Conservation (phyloP, 23 tunicate genomes). For the Aplidium turbinatum region DNA sequence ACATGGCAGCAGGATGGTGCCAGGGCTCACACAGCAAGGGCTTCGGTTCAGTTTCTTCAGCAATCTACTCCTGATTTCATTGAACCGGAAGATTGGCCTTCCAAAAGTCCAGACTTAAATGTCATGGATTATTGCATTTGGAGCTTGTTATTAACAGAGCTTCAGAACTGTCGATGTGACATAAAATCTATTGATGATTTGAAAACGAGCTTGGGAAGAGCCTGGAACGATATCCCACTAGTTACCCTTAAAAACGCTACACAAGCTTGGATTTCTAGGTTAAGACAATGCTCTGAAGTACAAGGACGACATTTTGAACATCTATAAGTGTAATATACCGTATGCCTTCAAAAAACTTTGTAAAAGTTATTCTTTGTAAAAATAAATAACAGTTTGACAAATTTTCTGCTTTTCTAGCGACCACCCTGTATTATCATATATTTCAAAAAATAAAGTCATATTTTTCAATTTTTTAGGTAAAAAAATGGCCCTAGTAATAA, state of each 20-base stretch:
- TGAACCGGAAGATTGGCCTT: slow-evolving; percentile 38
- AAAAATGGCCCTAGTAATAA: too few relatives aligned
- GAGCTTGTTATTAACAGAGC: slow-evolving; percentile 36
- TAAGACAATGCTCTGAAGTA: slow-evolving; percentile 37
- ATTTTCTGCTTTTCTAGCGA: slow-evolving; percentile 40
- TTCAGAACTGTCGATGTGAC: slow-evolving; percentile 35
- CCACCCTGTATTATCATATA: slow-evolving; percentile 35
- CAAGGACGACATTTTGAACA: slow-evolving; percentile 36
- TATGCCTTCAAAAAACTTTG: slow-evolving; percentile 28
- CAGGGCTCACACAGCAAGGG: slow-evolving; percentile 39
- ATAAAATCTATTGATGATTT: slow-evolving; percentile 29
- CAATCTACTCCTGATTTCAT: slow-evolving; percentile 46
- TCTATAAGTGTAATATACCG: slow-evolving; percentile 26
- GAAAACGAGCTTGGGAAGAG: slow-evolving; percentile 40
- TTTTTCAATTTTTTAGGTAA: too few relatives aligned
- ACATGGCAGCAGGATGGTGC: slow-evolving; percentile 38
- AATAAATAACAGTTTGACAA: slow-evolving; percentile 27
- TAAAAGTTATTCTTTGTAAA: slow-evolving; percentile 35
- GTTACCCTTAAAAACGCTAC: slow-evolving; percentile 39
- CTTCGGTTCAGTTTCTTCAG: slow-evolving; percentile 33
- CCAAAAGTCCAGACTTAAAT: slow-evolving; percentile 41
- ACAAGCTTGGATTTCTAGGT: slow-evolving; percentile 39
- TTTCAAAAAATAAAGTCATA: too few relatives aligned
- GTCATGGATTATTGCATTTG: slow-evolving; percentile 37
- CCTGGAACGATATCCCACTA: slow-evolving; percentile 15